Percentiles rank a stretch among this genome's conserved stretches.
Evolutionary conservation across 2,888 invertebrate species (phyloP).

Genomic region (Trisateles emortualis): DNA sequence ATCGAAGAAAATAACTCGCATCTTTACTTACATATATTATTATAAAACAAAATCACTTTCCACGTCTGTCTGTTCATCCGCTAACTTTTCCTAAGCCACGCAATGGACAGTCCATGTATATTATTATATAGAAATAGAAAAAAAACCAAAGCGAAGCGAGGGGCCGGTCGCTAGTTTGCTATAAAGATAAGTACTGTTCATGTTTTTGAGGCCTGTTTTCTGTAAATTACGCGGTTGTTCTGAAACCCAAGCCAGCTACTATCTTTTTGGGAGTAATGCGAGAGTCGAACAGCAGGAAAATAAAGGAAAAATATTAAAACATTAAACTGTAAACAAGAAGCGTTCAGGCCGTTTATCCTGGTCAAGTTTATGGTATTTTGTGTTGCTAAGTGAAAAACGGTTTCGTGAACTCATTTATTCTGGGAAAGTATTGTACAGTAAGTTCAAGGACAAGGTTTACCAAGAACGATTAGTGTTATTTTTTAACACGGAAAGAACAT

Average conservation of each 20-base stretch:
- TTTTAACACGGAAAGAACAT: too few species aligned
- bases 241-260: background rate
- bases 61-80: too few species aligned
- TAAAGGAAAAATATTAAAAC: background rate
- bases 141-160: too few species aligned
- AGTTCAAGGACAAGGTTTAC: background rate
- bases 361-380: background rate
- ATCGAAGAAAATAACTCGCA: constrained; percentile 47
- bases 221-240: background rate
- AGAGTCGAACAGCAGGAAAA: background rate
- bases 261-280: background rate
- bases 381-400: background rate
- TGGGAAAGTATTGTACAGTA: background rate
- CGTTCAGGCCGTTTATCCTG: background rate
- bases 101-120: too few species aligned
- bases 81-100: too few species aligned
- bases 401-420: background rate
- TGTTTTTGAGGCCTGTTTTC: constrained; percentile 20
- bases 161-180: too few species aligned
- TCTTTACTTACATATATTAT: too few species aligned
- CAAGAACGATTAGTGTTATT: background rate
- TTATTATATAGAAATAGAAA: too few species aligned
- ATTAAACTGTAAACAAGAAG: background rate
- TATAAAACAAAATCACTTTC: too few species aligned
- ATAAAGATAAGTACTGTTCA: constrained; percentile 27